Conservation (phyloP, 2,888 invertebrate species). For the Gisinianus flammeolus region DNA sequence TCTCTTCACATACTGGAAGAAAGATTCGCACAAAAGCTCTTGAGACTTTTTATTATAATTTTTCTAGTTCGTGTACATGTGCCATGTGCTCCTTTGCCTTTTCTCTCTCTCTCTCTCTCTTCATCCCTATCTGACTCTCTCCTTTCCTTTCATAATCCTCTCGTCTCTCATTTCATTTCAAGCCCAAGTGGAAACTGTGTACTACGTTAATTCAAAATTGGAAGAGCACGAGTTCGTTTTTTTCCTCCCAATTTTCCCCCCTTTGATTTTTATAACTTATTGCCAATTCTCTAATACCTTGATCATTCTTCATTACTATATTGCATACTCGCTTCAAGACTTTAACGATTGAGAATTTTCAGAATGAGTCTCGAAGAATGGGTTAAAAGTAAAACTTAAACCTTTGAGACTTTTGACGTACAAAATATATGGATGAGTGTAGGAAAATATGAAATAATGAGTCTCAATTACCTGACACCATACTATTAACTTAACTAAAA, state of each 20-base stretch:
- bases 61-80: conserved; percentile 19
- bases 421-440: not conserved
- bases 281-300: not conserved
- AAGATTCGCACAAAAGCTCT: too few relatives aligned
- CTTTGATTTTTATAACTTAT: not conserved
- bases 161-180: not conserved
- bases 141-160: not conserved
- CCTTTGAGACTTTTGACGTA: not conserved
- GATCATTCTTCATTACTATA: not conserved
- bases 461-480: conserved; percentile 10
- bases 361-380: not conserved
- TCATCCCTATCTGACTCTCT: not conserved
- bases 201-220: conserved; percentile 24
- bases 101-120: too few relatives aligned
- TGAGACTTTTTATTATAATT: not conserved
- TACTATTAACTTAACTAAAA: conserved; percentile 5
- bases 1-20: not conserved
- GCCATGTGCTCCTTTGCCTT: too few relatives aligned
- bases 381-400: too few relatives aligned
- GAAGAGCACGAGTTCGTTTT: conserved; percentile 25
- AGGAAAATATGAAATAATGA: conserved; percentile 2
- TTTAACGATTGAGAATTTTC: not conserved
- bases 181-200: not conserved
- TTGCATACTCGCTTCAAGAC: not conserved
- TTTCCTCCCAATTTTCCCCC: not conserved